Percentiles rank a stretch among this genome's conserved stretches.
Evolutionary conservation across 2,888 invertebrate species (phyloP).

Genomic region (Pachydiplax longipennis): DNA sequence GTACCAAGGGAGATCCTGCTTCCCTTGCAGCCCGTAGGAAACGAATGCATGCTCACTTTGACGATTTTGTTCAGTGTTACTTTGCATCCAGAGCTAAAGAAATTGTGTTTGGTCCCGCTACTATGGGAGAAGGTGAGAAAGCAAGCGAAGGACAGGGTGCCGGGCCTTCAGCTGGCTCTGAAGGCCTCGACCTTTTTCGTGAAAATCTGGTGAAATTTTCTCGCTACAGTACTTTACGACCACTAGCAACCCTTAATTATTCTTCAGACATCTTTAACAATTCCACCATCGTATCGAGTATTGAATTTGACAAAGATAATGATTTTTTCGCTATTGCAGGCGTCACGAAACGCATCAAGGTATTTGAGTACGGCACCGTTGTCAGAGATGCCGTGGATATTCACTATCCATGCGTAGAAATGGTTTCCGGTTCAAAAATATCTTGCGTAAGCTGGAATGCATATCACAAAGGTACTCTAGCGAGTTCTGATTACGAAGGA

Average conservation of each 20-base stretch:
- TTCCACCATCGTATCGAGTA: conserved; percentile 87
- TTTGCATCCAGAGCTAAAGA: conserved; percentile 79
- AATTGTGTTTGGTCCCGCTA: conserved; percentile 66
- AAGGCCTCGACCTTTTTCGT: conserved; percentile 77
- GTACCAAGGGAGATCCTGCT: conserved; percentile 52
- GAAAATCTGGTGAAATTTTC: conserved; percentile 88
- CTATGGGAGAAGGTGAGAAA: neutral
- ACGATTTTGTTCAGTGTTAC: conserved; percentile 88
- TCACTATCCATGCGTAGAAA: conserved; percentile 91
- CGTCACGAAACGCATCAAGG: conserved; percentile 92
- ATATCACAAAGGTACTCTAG: conserved; percentile 85
- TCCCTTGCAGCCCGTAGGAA: conserved; percentile 74
- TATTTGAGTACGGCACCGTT: conserved; percentile 88
- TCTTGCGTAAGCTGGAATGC: conserved; percentile 95
- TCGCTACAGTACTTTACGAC: conserved; percentile 76
- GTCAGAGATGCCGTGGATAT: conserved; percentile 87
- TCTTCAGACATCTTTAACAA: conserved; percentile 88
- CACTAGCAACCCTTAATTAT: conserved; percentile 87
- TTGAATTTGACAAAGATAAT: conserved; percentile 95
- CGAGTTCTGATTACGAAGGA: conserved; percentile 94
- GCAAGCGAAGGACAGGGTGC: neutral
- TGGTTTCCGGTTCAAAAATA: conserved; percentile 91
- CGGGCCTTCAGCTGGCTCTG: conserved; percentile 4
- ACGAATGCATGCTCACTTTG: conserved; percentile 84
- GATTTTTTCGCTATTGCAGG: conserved; percentile 96